phyloP scores from a whole-genome alignment of 2,888 invertebrate genomes.

The Gari tellinella region DNA sequence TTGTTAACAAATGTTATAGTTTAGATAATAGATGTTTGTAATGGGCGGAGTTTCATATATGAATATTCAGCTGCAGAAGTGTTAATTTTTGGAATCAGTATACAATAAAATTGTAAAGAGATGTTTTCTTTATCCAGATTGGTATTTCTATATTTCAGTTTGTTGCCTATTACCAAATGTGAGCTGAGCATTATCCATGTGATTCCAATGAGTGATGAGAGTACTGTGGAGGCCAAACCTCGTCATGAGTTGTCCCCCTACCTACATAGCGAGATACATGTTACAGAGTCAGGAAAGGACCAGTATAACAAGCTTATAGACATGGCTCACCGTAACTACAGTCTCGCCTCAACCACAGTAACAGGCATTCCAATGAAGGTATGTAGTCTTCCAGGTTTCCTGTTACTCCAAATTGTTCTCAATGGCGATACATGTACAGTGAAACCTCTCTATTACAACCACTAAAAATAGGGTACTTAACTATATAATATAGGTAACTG shows the following conservation, averaged over 20 bases:
- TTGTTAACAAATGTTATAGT: too few species aligned
- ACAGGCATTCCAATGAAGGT: constrained; percentile 99
- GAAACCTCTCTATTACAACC: too few species aligned
- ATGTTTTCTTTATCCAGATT: too few species aligned
- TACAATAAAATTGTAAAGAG: too few species aligned
- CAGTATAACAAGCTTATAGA: constrained; percentile 83
- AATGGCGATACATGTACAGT: too few species aligned
- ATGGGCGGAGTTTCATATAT: too few species aligned
- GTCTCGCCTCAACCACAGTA: constrained; percentile 97
- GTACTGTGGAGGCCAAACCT: constrained; percentile 90
- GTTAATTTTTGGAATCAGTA: too few species aligned
- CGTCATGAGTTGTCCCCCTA: constrained; percentile 66
- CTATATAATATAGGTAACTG: too few species aligned
- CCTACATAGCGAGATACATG: constrained; percentile 73
- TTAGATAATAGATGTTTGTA: too few species aligned
- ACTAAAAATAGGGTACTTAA: too few species aligned
- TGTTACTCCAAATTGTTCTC: neutral
- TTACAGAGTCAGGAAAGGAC: constrained; percentile 77
- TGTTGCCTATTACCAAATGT: constrained; percentile 92
- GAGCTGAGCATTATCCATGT: constrained; percentile 96
- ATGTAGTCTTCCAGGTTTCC: constrained; percentile 20
- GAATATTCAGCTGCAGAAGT: too few species aligned
- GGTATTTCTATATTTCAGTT: constrained; percentile 82
- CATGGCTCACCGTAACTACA: constrained; percentile 89
- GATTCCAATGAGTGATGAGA: constrained; percentile 92